phyloP scores from a whole-genome alignment of 2,888 invertebrate genomes.

The Philhelius pedissequus region DNA sequence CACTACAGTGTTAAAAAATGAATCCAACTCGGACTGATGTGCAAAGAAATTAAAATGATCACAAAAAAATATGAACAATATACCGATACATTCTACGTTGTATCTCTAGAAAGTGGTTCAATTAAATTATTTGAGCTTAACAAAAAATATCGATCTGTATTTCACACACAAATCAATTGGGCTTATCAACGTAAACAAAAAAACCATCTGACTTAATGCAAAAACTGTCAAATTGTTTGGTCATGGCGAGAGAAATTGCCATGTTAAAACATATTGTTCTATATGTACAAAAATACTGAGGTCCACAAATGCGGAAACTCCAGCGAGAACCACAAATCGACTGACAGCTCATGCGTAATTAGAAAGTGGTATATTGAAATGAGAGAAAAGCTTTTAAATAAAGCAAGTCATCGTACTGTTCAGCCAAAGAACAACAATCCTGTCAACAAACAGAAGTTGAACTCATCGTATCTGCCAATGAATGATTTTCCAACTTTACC shows the following conservation, averaged over 20 bases:
- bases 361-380: neutral
- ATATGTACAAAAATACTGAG: neutral
- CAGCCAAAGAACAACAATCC: neutral
- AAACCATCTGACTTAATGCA: too few relatives aligned
- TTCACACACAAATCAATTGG: neutral
- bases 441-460: neutral
- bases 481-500: neutral
- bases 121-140: neutral
- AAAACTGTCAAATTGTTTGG: neutral
- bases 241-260: neutral
- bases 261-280: neutral
- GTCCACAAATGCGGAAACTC: neutral
- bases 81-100: neutral
- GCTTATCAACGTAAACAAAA: too few relatives aligned
- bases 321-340: neutral
- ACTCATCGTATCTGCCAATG: neutral
- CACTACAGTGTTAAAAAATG: neutral
- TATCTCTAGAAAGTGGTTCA: too few relatives aligned
- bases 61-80: conserved; percentile 13
- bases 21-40: neutral
- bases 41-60: conserved; percentile 2
- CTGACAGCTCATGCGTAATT: neutral
- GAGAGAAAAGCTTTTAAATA: neutral
- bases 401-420: too few relatives aligned
- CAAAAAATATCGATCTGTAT: neutral